Percentiles rank a stretch among this genome's conserved stretches.
These are phyloP conservation scores for Bergia puertoricense DNA, from an alignment of 92 coral and sea anemone species.

Conservation along the genomic window DNA sequence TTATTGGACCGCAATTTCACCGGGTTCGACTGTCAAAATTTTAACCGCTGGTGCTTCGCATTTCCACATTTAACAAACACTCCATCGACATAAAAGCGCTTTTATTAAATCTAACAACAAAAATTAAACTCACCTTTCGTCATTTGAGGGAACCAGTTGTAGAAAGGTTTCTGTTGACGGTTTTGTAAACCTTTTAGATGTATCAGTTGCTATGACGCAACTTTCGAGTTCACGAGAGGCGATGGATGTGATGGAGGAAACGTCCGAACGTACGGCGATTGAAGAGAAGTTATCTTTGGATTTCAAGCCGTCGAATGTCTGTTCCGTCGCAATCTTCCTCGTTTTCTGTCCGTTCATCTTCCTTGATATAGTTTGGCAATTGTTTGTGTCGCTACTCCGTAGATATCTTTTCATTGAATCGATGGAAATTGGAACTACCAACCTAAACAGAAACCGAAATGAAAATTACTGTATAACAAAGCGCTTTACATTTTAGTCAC, in stretches of 20 bases:
- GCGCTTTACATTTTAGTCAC: not conserved
- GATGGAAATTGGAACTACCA: slow-evolving; percentile 28
- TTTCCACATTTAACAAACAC: not conserved
- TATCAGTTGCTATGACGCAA: not conserved
- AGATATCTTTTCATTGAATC: slow-evolving; percentile 11
- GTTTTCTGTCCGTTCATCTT: not conserved
- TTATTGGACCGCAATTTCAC: not conserved
- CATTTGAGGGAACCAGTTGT: not conserved
- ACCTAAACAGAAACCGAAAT: slow-evolving; percentile 20
- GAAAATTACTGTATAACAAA: not conserved
- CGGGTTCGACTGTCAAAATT: not conserved
- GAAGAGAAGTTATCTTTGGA: slow-evolving; percentile 12
- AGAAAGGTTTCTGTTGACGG: slow-evolving; percentile 14
- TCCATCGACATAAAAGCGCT: not conserved
- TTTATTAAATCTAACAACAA: not conserved
- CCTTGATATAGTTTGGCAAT: not conserved
- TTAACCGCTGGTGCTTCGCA: not conserved
- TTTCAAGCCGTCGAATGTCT: not conserved
- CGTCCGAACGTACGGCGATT: not conserved
- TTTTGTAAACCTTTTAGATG: not conserved
- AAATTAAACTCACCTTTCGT: slow-evolving; percentile 5
- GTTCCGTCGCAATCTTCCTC: not conserved
- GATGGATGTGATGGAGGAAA: not conserved
- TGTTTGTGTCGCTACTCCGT: not conserved
- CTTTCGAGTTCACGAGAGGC: not conserved